Percentiles rank a stretch among this genome's conserved stretches.
phyloP scores from a whole-genome alignment of 2,797 vertebrate species.

The Microchirus variegatus region DNA sequence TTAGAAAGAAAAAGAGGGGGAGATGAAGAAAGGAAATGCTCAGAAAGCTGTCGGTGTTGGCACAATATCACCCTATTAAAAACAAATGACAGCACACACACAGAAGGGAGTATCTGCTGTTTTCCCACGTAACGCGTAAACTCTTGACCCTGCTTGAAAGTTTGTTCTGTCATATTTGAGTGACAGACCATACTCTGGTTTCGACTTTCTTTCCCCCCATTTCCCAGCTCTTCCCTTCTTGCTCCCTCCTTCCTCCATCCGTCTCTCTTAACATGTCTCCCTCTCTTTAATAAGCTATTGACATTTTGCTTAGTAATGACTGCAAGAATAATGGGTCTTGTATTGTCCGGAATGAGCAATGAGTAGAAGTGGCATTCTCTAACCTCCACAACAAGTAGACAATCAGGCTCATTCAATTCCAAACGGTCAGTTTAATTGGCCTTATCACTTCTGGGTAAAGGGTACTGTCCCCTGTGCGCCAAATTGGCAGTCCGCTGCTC shows the following conservation, averaged over 20 bases:
- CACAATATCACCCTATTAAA: conserved; percentile 58
- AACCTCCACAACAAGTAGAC: conserved; percentile 53
- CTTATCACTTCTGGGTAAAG: conserved; percentile 42
- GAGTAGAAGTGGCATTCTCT: conserved; percentile 66
- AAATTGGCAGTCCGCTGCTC: conserved; percentile 22
- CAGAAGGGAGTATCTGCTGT: conserved; percentile 27
- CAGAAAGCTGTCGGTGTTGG: conserved; percentile 22
- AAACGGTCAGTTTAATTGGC: conserved; percentile 61
- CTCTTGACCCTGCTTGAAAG: conserved; percentile 12
- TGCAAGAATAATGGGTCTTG: conserved; percentile 63
- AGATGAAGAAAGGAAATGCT: conserved; percentile 19
- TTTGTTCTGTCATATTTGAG: conserved; percentile 2
- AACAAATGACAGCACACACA: conserved; percentile 38
- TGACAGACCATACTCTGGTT: conserved; percentile 7
- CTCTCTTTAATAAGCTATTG: conserved; percentile 69
- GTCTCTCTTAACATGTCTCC: conserved; percentile 38
- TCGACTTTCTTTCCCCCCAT: conserved; percentile 4
- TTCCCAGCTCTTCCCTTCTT: conserved; percentile 4
- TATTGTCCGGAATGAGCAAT: conserved; percentile 57
- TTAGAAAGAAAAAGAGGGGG: not conserved
- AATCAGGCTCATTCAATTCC: conserved; percentile 42
- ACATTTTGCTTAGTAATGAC: conserved; percentile 76
- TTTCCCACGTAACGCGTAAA: conserved; percentile 23
- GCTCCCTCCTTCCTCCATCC: conserved; percentile 31
- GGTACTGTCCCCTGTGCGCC: conserved; percentile 24